Percentiles rank a stretch among this genome's conserved stretches.
phyloP scores from a whole-genome alignment of 1,140 invertebrate species.

The Drosophila sp. region DNA sequence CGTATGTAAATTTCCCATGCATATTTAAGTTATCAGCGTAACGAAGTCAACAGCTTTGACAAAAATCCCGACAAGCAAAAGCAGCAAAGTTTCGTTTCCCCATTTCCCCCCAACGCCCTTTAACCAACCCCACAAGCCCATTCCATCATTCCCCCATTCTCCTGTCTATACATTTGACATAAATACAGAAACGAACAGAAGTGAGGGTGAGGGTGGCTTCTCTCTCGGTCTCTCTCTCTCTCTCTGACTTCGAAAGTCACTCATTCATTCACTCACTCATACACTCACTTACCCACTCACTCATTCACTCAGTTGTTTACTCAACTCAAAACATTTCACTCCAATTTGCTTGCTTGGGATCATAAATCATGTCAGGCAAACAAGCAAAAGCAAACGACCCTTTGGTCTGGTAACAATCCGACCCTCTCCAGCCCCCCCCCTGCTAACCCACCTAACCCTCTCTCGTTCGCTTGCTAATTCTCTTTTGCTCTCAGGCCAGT shows the following conservation, averaged over 20 bases:
- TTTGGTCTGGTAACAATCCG: slow-evolving; percentile 9
- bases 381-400: slow-evolving; percentile 37
- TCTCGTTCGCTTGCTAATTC: not conserved
- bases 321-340: not conserved
- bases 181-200: slow-evolving; percentile 39
- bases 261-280: not conserved
- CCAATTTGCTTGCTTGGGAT: slow-evolving; percentile 31
- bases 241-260: not conserved
- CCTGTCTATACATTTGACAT: slow-evolving; percentile 25
- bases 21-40: slow-evolving; percentile 81
- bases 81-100: slow-evolving; percentile 38
- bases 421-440: slow-evolving; percentile 10
- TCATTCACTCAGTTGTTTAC: slow-evolving; percentile 15
- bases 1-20: slow-evolving; percentile 78
- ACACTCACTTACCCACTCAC: slow-evolving; percentile 30
- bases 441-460: not conserved
- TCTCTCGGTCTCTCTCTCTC: slow-evolving; percentile 12
- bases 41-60: slow-evolving; percentile 79
- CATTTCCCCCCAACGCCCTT: not conserved
- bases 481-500: slow-evolving; percentile 1
- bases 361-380: slow-evolving; percentile 60
- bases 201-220: slow-evolving; percentile 21
- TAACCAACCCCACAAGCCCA: not conserved
- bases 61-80: slow-evolving; percentile 54
- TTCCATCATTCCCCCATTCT: not conserved